Evolutionary conservation across 64 coral and sea anemone genomes (phyloP).

Genomic region (Montipora foliosa): DNA sequence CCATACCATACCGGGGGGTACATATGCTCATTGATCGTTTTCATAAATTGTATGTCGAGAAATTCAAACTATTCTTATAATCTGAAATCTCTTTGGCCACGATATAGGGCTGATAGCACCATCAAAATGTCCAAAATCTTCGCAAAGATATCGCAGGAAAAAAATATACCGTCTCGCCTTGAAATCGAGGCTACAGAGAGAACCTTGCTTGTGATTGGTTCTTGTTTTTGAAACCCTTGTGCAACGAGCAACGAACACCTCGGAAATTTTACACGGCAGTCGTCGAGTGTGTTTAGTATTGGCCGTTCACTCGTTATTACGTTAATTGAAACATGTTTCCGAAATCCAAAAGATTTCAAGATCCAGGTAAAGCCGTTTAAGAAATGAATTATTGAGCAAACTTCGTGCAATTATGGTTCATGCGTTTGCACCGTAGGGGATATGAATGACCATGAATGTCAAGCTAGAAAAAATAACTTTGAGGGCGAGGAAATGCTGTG

Average conservation of each 20-base stretch:
- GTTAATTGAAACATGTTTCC: slow-evolving; percentile 54
- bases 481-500: too few species aligned
- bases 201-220: slow-evolving; percentile 60
- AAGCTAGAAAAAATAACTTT: neutral
- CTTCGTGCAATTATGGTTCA: neutral
- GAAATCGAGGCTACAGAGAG: slow-evolving; percentile 35
- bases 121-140: neutral
- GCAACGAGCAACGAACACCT: slow-evolving; percentile 13
- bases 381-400: neutral
- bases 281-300: too few species aligned
- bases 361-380: slow-evolving; percentile 39
- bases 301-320: neutral
- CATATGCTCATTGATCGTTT: too few species aligned
- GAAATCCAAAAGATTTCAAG: slow-evolving; percentile 79
- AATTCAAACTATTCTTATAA: too few species aligned
- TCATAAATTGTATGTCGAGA: too few species aligned
- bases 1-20: too few species aligned
- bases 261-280: neutral
- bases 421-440: neutral
- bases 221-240: slow-evolving; percentile 44
- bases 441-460: neutral
- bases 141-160: neutral
- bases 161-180: neutral
- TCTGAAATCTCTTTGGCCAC: too few species aligned
- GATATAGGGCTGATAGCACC: too few species aligned